A percentile compares a stretch with the other conserved stretches of the same genome.
Conservation (phyloP, 2,797 vertebrate species). For the Heteromormyrus szaboi region DNA sequence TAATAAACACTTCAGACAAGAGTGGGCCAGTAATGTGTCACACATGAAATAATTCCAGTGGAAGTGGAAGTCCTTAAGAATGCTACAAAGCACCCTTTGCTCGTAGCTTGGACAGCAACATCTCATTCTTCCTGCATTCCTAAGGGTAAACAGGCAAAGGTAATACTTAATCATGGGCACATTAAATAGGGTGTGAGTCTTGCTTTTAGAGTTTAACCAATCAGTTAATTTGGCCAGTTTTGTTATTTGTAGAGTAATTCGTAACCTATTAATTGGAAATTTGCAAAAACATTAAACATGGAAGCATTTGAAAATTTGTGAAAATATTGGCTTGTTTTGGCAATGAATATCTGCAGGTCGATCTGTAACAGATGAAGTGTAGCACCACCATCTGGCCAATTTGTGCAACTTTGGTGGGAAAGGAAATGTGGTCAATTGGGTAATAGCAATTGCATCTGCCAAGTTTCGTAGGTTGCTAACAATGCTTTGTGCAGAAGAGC, state of each 20-base stretch:
- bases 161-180: background rate
- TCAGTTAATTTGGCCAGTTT: background rate
- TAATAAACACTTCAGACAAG: background rate
- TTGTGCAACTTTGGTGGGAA: background rate
- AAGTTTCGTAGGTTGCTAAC: background rate
- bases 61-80: background rate
- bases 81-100: constrained; percentile 65
- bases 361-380: background rate
- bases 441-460: background rate
- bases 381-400: background rate
- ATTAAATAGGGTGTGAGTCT: background rate
- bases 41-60: background rate
- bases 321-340: background rate
- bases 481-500: background rate
- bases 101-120: constrained; percentile 82
- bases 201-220: background rate
- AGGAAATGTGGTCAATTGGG: background rate
- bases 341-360: background rate
- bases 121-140: constrained; percentile 93
- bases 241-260: background rate
- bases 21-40: background rate
- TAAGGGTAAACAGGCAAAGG: constrained; percentile 42
- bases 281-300: background rate
- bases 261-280: background rate
- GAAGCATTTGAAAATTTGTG: background rate